Evolutionary conservation across 2,113 vertebrate species (phyloP).

Genomic region (Colaptes auratus): DNA sequence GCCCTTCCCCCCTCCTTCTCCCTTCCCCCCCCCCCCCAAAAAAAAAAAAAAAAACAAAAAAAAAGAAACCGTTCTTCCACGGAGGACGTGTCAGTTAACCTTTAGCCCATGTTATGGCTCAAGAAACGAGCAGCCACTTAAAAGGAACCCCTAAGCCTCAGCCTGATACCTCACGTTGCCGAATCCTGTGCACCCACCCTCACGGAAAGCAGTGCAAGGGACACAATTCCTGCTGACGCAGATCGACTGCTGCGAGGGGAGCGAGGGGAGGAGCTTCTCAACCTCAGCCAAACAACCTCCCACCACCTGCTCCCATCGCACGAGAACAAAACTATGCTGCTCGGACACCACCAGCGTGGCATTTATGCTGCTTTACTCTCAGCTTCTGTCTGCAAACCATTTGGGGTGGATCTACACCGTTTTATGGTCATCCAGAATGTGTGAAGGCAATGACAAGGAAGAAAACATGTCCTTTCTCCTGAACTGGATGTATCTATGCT

Average conservation of each 20-base stretch:
- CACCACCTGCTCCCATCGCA: slow-evolving; percentile 82
- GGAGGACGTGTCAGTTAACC: slow-evolving; percentile 54
- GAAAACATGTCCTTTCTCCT: neutral
- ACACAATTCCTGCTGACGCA: slow-evolving; percentile 82
- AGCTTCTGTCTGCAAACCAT: neutral
- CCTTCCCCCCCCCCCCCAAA: neutral
- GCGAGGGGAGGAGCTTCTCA: slow-evolving; percentile 78
- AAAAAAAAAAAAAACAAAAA: neutral
- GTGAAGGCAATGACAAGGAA: neutral
- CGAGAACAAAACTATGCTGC: slow-evolving; percentile 64
- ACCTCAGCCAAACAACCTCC: slow-evolving; percentile 83
- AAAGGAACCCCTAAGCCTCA: slow-evolving; percentile 62
- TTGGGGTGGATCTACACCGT: neutral
- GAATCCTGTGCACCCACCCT: slow-evolving; percentile 73
- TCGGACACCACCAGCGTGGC: slow-evolving; percentile 22
- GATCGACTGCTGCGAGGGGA: slow-evolving; percentile 76
- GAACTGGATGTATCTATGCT: neutral
- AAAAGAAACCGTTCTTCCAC: slow-evolving; percentile 21
- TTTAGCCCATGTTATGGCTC: slow-evolving; percentile 61
- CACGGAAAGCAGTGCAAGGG: slow-evolving; percentile 72
- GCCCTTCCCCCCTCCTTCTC: slow-evolving; percentile 28
- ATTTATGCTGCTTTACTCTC: neutral
- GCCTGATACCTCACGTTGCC: slow-evolving; percentile 71
- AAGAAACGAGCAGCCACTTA: slow-evolving; percentile 73
- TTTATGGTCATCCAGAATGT: neutral